These are phyloP conservation scores for Andrena fulva DNA, from an alignment of 2,888 invertebrate species.

Conservation along the genomic window DNA sequence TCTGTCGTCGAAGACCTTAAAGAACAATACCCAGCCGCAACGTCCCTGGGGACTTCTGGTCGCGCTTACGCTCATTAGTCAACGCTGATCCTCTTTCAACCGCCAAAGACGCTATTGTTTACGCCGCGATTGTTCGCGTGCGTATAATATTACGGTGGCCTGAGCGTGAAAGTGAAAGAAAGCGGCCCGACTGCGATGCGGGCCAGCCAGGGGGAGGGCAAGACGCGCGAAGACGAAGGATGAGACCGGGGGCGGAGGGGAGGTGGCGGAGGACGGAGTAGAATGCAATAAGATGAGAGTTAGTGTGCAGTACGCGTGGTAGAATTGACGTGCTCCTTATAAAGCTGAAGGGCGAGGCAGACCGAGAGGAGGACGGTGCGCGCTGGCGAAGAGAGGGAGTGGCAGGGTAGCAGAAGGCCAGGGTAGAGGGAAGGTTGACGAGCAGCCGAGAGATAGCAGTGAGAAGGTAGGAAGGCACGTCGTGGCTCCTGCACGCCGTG, in stretches of 20 bases:
- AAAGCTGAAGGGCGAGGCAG: conserved; percentile 57
- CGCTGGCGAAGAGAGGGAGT: conserved; percentile 1
- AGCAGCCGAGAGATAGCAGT: conserved; percentile 51
- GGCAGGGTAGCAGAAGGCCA: conserved; percentile 25
- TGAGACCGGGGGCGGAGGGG: not conserved
- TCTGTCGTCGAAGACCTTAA: conserved; percentile 30
- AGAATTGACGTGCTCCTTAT: conserved; percentile 76
- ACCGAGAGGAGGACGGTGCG: conserved; percentile 3
- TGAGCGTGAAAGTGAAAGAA: conserved; percentile 13
- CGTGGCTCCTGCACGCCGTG: conserved; percentile 69
- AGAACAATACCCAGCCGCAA: conserved; percentile 46
- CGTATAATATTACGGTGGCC: conserved; percentile 39
- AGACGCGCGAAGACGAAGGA: conserved; percentile 3
- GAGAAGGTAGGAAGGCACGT: conserved; percentile 73
- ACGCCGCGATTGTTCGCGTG: conserved; percentile 50
- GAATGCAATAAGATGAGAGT: conserved; percentile 67
- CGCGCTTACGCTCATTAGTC: conserved; percentile 53
- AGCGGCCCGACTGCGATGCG: not conserved
- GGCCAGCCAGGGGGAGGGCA: not conserved
- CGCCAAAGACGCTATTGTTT: conserved; percentile 52
- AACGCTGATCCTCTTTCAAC: conserved; percentile 48
- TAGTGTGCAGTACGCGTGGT: conserved; percentile 67
- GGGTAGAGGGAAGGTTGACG: conserved; percentile 58
- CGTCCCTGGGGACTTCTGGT: not conserved
- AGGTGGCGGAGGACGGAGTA: conserved; percentile 36